phyloP scores from a whole-genome alignment of 1,140 invertebrate genomes.

The Drosophila subpulchrella region DNA sequence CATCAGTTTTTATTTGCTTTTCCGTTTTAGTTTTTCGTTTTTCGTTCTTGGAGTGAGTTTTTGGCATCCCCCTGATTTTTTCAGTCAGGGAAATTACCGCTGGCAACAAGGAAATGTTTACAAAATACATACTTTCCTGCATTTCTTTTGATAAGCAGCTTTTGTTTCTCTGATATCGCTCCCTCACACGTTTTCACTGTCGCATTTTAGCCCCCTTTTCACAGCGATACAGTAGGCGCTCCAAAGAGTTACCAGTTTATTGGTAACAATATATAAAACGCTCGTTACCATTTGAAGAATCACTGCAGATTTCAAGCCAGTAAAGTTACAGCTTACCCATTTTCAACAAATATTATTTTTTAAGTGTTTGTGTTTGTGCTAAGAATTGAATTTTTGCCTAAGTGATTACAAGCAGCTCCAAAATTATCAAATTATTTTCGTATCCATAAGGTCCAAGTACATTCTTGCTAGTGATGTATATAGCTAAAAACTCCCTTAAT shows the following conservation, averaged over 20 bases:
- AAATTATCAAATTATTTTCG: no score
- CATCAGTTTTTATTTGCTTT: constrained; percentile 20
- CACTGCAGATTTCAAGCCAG: no score
- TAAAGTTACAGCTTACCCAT: no score
- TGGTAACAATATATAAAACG: no score
- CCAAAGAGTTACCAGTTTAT: background rate
- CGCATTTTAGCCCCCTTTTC: background rate
- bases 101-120: constrained; percentile 52
- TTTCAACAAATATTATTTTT: no score
- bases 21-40: background rate
- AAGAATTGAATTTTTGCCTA: no score
- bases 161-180: constrained; percentile 30
- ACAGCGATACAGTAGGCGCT: background rate
- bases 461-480: no score
- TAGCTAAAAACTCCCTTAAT: background rate
- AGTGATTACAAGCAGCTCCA: no score
- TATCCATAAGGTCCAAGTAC: no score
- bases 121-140: constrained; percentile 14
- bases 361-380: no score
- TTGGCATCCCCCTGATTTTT: background rate
- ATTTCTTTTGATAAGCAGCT: constrained; percentile 44
- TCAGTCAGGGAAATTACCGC: constrained; percentile 3
- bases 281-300: no score
- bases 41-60: background rate
- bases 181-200: constrained; percentile 8